These are phyloP conservation scores for Lichenostomus cassidix DNA, from an alignment of 2,113 vertebrate species.

Conservation along the genomic window DNA sequence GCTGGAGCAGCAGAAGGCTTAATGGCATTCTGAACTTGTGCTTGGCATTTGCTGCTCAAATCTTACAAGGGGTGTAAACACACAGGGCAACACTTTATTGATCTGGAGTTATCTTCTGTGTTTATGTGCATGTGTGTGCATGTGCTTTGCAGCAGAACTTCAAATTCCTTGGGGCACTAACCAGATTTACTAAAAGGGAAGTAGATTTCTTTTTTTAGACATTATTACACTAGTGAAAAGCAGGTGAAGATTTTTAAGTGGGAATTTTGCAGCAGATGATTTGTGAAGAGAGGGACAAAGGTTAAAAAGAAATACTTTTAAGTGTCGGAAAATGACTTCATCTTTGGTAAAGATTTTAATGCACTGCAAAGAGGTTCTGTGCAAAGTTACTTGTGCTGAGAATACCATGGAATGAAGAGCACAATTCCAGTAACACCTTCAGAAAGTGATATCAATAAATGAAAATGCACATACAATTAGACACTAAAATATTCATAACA, in stretches of 20 bases:
- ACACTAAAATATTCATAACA: slow-evolving; percentile 66
- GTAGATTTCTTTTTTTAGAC: background rate
- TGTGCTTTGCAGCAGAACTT: background rate
- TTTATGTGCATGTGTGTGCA: background rate
- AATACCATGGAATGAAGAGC: background rate
- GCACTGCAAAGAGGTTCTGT: background rate
- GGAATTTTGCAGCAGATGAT: slow-evolving; percentile 34
- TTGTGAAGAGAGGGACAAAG: slow-evolving; percentile 16
- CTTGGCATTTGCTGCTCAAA: background rate
- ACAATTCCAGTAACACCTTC: slow-evolving; percentile 63
- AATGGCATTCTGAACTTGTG: background rate
- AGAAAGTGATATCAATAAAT: slow-evolving; percentile 54
- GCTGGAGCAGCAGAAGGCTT: background rate
- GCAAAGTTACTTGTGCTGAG: background rate
- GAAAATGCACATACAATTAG: slow-evolving; percentile 49
- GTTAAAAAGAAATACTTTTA: slow-evolving; percentile 20
- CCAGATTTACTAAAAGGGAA: background rate
- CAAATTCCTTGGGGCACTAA: background rate
- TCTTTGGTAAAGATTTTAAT: background rate
- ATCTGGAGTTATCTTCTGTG: background rate
- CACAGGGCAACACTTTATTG: background rate
- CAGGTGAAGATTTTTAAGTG: background rate
- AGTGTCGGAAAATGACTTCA: background rate
- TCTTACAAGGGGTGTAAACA: background rate
- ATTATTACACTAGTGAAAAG: background rate